Evolutionary conservation across 2,888 invertebrate species (phyloP).

Genomic region (Catocala fraxini): DNA sequence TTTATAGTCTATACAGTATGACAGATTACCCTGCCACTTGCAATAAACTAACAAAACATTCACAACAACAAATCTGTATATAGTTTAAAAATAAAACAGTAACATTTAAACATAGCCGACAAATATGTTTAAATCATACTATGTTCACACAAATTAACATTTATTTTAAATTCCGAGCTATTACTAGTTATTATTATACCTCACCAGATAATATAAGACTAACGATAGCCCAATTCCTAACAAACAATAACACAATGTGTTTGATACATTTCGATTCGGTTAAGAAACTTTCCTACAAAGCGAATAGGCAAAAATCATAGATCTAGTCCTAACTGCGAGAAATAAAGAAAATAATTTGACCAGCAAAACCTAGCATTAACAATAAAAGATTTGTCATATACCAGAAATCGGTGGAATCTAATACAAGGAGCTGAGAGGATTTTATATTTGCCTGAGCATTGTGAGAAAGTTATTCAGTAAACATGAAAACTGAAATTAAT

Average conservation of each 20-base stretch:
- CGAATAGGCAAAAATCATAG: too few relatives aligned
- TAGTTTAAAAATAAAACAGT: slow-evolving; percentile 34
- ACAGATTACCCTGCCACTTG: background rate
- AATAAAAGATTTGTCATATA: too few relatives aligned
- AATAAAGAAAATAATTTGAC: too few relatives aligned
- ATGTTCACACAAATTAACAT: background rate
- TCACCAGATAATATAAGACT: slow-evolving; percentile 34
- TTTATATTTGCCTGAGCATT: too few relatives aligned
- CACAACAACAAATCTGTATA: slow-evolving; percentile 46
- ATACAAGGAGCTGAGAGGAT: too few relatives aligned
- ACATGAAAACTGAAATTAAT: too few relatives aligned
- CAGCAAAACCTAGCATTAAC: too few relatives aligned
- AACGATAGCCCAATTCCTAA: slow-evolving; percentile 29
- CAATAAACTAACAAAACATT: slow-evolving; percentile 36
- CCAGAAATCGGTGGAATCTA: too few relatives aligned
- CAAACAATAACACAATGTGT: slow-evolving; percentile 2
- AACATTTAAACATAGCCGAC: slow-evolving; percentile 32
- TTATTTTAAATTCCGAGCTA: too few relatives aligned
- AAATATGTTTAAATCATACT: slow-evolving; percentile 5
- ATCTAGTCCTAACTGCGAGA: too few relatives aligned
- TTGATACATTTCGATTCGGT: background rate
- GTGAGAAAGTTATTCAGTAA: too few relatives aligned
- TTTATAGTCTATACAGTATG: background rate
- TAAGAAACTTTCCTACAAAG: background rate
- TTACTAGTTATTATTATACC: slow-evolving; percentile 25